phyloP scores from a whole-genome alignment of 1,140 invertebrate species.

The Penaeus chinensis region DNA sequence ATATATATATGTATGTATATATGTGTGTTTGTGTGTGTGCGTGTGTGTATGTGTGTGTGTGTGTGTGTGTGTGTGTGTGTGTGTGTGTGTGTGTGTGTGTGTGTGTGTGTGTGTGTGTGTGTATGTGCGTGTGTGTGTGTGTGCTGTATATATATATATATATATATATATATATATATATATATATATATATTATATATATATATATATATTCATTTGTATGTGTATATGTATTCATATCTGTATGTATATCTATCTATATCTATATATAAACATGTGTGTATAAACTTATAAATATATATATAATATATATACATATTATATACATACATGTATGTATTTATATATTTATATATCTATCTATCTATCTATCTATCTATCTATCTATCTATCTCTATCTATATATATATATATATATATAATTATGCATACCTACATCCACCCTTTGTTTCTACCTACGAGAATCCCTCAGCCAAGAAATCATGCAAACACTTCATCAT shows the following conservation, averaged over 20 bases:
- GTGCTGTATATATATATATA: not conserved
- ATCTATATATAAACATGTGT: not conserved
- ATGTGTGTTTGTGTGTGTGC: no score
- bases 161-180: slow-evolving; percentile 1
- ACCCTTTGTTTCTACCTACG: no score
- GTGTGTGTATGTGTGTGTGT: no score
- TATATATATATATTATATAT: not conserved
- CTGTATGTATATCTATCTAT: not conserved
- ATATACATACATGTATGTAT: not conserved
- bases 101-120: no score
- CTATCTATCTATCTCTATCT: not conserved
- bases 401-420: slow-evolving; percentile 17
- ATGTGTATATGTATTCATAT: slow-evolving; percentile 1
- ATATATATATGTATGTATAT: no score
- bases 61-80: no score
- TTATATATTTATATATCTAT: not conserved
- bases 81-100: no score
- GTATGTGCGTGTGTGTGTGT: no score
- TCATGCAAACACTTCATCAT: no score
- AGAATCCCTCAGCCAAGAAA: no score
- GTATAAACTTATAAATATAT: not conserved
- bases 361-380: not conserved
- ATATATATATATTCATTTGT: slow-evolving; percentile 1
- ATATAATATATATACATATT: not conserved
- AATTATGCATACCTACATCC: no score